Evolutionary conservation across 2,888 invertebrate species (phyloP), one percentile per base, ranked within the genome.

Genomic region (Dynastes hyllus): DNA sequence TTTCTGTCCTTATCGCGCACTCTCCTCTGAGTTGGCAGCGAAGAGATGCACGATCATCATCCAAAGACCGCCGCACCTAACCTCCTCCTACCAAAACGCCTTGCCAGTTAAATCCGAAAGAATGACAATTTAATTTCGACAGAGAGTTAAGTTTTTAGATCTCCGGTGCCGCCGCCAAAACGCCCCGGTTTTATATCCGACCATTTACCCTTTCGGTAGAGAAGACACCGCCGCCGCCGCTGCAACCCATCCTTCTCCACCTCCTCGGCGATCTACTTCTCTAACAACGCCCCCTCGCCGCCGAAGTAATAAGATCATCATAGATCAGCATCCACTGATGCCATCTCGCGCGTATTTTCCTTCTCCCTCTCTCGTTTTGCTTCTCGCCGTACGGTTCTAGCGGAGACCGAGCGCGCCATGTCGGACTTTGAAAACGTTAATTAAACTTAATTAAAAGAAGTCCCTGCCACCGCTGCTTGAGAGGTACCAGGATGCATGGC

Each of bases 361-460:
- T 27, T 50, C 78, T 71, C 79, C 67, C 79, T 82, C 81, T 78
- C 65, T 81, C 81, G 65, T 80, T 80, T 63, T 63, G 32, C 63
- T 63, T 32, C 63, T 22, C 78, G 63, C 81, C 75, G 55, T 80
- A 82, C 82, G 80, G 63, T 32, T 63, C 81, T 82, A 81, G 82
- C 81, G 82, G 81, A 82, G 83, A 83, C 85, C 83, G 84, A 84
- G 84, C 84, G 84, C 86, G 86, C 86, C 87, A 86, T 88, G 88
- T 88, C 87, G 88, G 89, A 88, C 88, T 89, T 88, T 88, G 88
- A 88, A 87, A 89, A 89, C 89, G 89, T 89, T 90, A 90, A 90
- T 90, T 89, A 89, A 89, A 90, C 87, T 89, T 89, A 89, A 90
- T 89, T 89, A 89, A 89, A 89, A 89, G 89, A 89, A 89, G 85